A percentile compares a stretch with the other conserved stretches of the same genome.
phyloP scores from a whole-genome alignment of 2,888 invertebrate species.

The Leucania comma region DNA sequence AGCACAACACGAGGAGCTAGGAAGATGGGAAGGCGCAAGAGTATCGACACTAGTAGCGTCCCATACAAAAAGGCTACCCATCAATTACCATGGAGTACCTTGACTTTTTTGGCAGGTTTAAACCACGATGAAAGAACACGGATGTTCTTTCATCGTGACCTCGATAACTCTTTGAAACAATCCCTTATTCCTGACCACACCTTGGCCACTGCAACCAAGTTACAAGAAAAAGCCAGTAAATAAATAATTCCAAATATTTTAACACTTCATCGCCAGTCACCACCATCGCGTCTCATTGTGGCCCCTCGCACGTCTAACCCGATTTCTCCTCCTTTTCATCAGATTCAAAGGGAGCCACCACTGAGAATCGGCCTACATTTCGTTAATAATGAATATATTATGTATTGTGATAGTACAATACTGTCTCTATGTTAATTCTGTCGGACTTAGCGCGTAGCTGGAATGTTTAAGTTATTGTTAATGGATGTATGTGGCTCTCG shows the following conservation, averaged over 20 bases:
- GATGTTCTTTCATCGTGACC: no score
- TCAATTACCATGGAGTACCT: no score
- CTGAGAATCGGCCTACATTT: slow-evolving; percentile 65
- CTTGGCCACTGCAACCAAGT: neutral
- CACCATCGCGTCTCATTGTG: slow-evolving; percentile 47
- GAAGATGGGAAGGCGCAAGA: no score
- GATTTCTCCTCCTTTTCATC: slow-evolving; percentile 71
- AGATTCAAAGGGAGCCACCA: slow-evolving; percentile 62
- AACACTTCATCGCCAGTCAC: neutral
- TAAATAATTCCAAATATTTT: slow-evolving; percentile 21
- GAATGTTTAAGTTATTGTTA: slow-evolving; percentile 45
- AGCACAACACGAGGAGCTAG: no score
- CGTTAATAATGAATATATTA: slow-evolving; percentile 65
- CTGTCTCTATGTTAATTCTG: slow-evolving; percentile 59
- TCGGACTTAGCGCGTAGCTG: slow-evolving; percentile 46
- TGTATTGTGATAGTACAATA: slow-evolving; percentile 57
- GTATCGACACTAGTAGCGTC: no score
- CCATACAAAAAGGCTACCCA: no score
- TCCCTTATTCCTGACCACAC: no score
- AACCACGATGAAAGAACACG: no score
- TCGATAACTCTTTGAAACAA: no score
- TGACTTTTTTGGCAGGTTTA: no score
- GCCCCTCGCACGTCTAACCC: slow-evolving; percentile 64
- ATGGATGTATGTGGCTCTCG: slow-evolving; percentile 44
- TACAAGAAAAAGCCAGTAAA: neutral